phyloP scores from a whole-genome alignment of 1,140 invertebrate species.

The Aradophagus sp. region DNA sequence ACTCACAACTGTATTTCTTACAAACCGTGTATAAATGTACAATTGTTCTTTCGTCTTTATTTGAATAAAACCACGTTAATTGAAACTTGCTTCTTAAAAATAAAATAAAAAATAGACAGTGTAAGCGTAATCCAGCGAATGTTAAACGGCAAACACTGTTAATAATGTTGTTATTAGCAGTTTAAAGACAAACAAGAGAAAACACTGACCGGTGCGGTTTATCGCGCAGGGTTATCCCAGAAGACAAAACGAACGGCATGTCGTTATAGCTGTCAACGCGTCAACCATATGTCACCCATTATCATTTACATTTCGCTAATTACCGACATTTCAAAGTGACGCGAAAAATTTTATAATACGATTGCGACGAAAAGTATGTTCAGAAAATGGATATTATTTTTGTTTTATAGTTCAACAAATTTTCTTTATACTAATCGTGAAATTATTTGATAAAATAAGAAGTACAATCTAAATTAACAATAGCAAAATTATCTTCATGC shows the following conservation, averaged over 20 bases:
- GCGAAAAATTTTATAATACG: constrained; percentile 46
- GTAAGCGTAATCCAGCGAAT: constrained; percentile 15
- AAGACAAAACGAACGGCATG: constrained; percentile 73
- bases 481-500: too few species aligned
- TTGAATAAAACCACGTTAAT: too few species aligned
- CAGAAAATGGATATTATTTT: too few species aligned
- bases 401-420: too few species aligned
- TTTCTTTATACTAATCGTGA: too few species aligned
- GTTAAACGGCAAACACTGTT: constrained; percentile 46
- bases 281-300: constrained; percentile 72
- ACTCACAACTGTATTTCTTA: too few species aligned
- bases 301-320: constrained; percentile 73
- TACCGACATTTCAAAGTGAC: constrained; percentile 64
- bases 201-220: constrained; percentile 61
- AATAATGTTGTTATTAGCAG: constrained; percentile 61
- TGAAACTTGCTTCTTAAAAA: constrained; percentile 35
- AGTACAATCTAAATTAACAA: too few species aligned
- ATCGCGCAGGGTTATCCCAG: constrained; percentile 71
- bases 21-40: too few species aligned
- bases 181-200: constrained; percentile 37
- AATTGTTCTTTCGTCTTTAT: too few species aligned
- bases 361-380: constrained; percentile 29
- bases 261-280: constrained; percentile 62
- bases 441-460: too few species aligned
- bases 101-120: constrained; percentile 30